Conservation (phyloP, 2,888 invertebrate species). For the Platycnemis pennipes region DNA sequence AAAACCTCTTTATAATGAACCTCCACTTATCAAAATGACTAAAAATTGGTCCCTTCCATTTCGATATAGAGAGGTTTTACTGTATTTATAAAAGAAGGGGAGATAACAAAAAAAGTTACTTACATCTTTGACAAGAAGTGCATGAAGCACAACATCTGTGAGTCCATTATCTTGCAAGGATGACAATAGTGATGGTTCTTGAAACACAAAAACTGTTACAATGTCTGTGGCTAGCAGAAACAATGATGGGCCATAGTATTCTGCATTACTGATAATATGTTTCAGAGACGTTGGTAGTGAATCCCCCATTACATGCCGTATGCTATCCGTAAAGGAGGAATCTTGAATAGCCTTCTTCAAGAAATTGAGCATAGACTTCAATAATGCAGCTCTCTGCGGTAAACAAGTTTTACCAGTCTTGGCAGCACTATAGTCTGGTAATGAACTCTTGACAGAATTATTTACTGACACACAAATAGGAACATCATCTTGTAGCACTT, state of each 20-base stretch:
- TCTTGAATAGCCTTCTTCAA: slow-evolving; percentile 90
- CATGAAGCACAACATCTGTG: slow-evolving; percentile 91
- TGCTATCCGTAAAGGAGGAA: slow-evolving; percentile 89
- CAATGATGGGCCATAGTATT: slow-evolving; percentile 93
- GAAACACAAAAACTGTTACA: slow-evolving; percentile 91
- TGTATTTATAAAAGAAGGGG: too few species aligned
- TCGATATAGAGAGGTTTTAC: too few species aligned
- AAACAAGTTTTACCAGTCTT: slow-evolving; percentile 83
- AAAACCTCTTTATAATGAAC: too few species aligned
- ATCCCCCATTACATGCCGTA: slow-evolving; percentile 93
- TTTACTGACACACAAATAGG: slow-evolving; percentile 71
- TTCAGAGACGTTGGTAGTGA: slow-evolving; percentile 89
- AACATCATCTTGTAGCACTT: background rate
- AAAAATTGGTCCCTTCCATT: too few species aligned
- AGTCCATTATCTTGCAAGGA: slow-evolving; percentile 93
- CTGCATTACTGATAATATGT: slow-evolving; percentile 92
- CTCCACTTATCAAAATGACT: too few species aligned
- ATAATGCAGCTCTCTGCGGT: slow-evolving; percentile 90
- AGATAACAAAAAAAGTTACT: slow-evolving; percentile 73
- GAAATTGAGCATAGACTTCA: slow-evolving; percentile 94
- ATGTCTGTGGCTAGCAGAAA: slow-evolving; percentile 92
- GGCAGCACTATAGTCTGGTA: slow-evolving; percentile 68
- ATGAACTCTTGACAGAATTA: slow-evolving; percentile 70
- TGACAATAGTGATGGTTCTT: slow-evolving; percentile 91
- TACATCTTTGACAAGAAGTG: slow-evolving; percentile 90